Conservation (phyloP, 2,113 vertebrate genomes). For the Abramis brama region DNA sequence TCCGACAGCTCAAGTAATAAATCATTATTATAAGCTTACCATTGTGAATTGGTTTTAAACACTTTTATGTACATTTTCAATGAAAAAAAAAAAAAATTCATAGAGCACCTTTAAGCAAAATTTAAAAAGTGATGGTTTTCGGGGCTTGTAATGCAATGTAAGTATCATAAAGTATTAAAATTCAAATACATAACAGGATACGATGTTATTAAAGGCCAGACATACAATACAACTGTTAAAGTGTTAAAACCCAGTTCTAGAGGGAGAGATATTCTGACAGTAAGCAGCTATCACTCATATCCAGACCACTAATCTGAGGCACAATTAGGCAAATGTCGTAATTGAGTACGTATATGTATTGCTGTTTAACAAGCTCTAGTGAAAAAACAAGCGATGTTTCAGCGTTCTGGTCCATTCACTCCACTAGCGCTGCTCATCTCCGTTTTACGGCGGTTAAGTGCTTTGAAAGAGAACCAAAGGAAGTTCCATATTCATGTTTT, state of each 20-base stretch:
- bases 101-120: not conserved
- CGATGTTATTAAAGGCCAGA: not conserved
- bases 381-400: not conserved
- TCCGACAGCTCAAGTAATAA: not conserved
- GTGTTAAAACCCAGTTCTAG: not conserved
- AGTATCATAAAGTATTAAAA: not conserved
- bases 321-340: not conserved
- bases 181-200: not conserved
- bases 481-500: conserved; percentile 13
- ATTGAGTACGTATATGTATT: conserved; percentile 23
- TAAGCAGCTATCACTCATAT: not conserved
- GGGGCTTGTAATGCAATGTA: not conserved
- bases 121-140: not conserved
- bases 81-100: not conserved
- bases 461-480: conserved; percentile 3
- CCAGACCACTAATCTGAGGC: not conserved
- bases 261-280: not conserved
- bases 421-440: not conserved
- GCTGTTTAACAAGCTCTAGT: conserved; percentile 25
- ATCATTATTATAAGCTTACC: not conserved
- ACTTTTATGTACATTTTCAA: not conserved
- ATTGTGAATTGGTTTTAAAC: not conserved
- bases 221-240: not conserved
- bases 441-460: not conserved
- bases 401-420: conserved; percentile 6